A percentile compares a stretch with the other conserved stretches of the same genome.
Evolutionary conservation across 2,797 vertebrate species (phyloP).

Genomic region (Syncerus caffer): DNA sequence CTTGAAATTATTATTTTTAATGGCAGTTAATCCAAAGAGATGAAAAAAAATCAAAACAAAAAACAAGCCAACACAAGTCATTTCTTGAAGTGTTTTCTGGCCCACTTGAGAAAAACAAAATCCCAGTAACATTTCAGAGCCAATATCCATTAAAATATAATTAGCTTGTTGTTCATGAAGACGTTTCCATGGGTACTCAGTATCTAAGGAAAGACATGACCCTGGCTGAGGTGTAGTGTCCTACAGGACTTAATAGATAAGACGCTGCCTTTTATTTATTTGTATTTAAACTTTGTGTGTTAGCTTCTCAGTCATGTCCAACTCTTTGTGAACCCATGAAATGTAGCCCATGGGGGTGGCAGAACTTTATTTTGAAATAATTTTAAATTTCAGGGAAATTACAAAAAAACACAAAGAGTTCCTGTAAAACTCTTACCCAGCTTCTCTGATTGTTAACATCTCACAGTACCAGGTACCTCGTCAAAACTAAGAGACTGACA

Average conservation of each 20-base stretch:
- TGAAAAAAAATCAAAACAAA: not conserved
- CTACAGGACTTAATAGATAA: not conserved
- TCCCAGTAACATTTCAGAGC: constrained; percentile 44
- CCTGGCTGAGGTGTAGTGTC: not conserved
- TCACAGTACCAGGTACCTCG: not conserved
- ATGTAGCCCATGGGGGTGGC: not conserved
- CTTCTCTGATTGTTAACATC: not conserved
- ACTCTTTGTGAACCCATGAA: not conserved
- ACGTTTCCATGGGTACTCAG: not conserved
- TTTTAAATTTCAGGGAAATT: not conserved
- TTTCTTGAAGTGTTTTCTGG: constrained; percentile 22
- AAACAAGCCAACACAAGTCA: not conserved
- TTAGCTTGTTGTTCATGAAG: constrained; percentile 19
- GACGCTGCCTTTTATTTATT: not conserved
- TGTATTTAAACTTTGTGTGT: not conserved
- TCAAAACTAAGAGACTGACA: not conserved
- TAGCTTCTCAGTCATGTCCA: not conserved
- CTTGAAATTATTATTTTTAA: constrained; percentile 45
- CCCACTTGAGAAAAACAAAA: not conserved
- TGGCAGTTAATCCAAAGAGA: constrained; percentile 27
- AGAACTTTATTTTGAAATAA: not conserved
- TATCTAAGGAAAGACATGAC: not conserved
- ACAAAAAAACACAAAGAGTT: not conserved
- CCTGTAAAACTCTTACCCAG: not conserved
- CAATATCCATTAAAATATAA: constrained; percentile 49